Evolutionary conservation across 2,797 vertebrate genomes (phyloP).

Genomic region (Sebastiscus tertius): DNA sequence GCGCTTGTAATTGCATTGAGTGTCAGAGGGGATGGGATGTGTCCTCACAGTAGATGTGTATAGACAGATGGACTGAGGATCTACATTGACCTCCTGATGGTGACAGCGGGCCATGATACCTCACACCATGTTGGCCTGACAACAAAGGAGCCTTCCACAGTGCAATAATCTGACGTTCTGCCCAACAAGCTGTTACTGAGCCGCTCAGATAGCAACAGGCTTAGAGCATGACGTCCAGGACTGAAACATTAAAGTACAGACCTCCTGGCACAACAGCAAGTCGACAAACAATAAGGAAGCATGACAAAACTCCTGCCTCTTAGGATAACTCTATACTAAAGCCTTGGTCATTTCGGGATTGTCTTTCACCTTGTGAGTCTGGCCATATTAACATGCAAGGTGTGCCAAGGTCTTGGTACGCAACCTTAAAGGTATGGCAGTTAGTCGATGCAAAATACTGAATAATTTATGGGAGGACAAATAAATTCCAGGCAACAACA

Average conservation of each 20-base stretch:
- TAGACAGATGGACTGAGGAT: constrained; percentile 81
- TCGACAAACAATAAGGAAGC: constrained; percentile 4
- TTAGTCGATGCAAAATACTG: constrained; percentile 87
- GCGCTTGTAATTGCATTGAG: constrained; percentile 72
- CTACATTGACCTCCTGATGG: constrained; percentile 66
- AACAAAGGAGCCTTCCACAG: constrained; percentile 73
- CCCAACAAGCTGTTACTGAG: constrained; percentile 74
- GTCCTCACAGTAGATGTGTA: constrained; percentile 66
- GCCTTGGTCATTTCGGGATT: constrained; percentile 54
- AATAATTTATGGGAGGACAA: constrained; percentile 87
- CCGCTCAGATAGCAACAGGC: constrained; percentile 55
- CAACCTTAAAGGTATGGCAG: constrained; percentile 86
- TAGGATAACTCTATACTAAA: constrained; percentile 12
- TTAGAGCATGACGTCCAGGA: constrained; percentile 2
- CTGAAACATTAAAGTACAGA: constrained; percentile 9
- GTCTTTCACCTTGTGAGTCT: constrained; percentile 68
- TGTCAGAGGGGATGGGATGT: constrained; percentile 68
- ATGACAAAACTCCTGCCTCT: constrained; percentile 29
- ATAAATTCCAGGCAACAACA: constrained; percentile 84
- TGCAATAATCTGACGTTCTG: constrained; percentile 70
- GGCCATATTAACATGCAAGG: constrained; percentile 82
- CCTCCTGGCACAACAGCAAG: neutral
- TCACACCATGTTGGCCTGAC: constrained; percentile 75
- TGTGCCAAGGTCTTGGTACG: constrained; percentile 77
- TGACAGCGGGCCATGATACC: constrained; percentile 70